Base-by-base conservation (phyloP, 2,113 vertebrate genomes). In the Stictonetta naevosa region DNA sequence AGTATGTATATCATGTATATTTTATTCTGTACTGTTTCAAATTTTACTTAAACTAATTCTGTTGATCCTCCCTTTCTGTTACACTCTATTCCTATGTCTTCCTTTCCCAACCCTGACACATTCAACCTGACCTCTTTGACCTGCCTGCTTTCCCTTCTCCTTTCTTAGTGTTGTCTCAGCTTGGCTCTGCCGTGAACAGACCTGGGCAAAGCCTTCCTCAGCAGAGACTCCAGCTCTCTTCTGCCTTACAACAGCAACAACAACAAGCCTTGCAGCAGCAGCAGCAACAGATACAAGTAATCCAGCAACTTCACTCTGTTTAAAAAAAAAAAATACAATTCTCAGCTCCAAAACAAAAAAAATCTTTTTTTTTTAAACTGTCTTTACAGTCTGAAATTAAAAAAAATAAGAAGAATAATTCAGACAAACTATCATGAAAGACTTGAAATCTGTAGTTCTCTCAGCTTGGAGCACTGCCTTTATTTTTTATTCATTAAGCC, bases 211-310 rank as follows among this genome's bases (percentile, higher is more conserved):
- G 98, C 98, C 98, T 98, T 97, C 98, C 99, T 97, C 98, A 98
- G 98, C 98, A 99, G 98, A 99, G 98, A 98, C 98, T 99, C 98
- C 99, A 99, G 98, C 98, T 98, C 96, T 98, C 98, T 95, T 96
- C 98, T 97, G 97, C 98, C 97, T 98, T 98, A 95, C 98, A 98
- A 91, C 97, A 98, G 97, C 99, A 99, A 38, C 96, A 96, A 60
- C 98, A 98, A 68, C 96, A 97, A 96, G 89, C 96, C 92, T 95
- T 97, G 97, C 97, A 97, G 96, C 97, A 98, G 97, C 99, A 99
- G 98, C 99, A 99, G 98, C 99, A 99, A 97, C 99, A 99, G 98
- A 99, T 99, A 97, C 99, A 99, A 99, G 99, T 99, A 99, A 99
- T 99, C 98, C 98, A 98, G 98, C 98, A 98, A 98, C 99, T 98